phyloP scores from a whole-genome alignment of 2,113 vertebrate species.

The Saguinus imperator region DNA sequence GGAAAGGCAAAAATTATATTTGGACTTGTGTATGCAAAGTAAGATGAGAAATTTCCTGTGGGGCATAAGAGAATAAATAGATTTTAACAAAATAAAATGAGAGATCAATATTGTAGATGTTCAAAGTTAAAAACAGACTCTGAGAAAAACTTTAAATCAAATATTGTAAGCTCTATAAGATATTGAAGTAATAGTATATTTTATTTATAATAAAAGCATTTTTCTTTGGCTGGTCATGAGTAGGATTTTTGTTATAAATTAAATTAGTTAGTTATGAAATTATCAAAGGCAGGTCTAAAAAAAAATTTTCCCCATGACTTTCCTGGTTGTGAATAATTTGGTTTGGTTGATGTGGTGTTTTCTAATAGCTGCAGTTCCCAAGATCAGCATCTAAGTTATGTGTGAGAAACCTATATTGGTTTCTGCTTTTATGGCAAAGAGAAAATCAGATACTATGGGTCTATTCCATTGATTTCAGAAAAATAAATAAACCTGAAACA shows the following conservation, averaged over 20 bases:
- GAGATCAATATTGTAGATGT: constrained; percentile 51
- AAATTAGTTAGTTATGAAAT: constrained; percentile 68
- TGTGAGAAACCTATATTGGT: background rate
- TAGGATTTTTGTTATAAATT: constrained; percentile 73
- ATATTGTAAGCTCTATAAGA: constrained; percentile 42
- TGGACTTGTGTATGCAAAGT: background rate
- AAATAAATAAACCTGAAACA: constrained; percentile 3
- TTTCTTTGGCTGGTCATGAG: constrained; percentile 68
- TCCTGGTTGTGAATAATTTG: constrained; percentile 71
- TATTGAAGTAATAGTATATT: constrained; percentile 66
- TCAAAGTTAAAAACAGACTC: constrained; percentile 38
- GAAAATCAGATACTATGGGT: constrained; percentile 57
- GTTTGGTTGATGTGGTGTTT: constrained; percentile 77
- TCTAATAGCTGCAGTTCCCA: constrained; percentile 62
- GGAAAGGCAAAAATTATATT: constrained; percentile 51
- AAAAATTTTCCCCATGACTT: constrained; percentile 68
- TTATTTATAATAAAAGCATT: constrained; percentile 71
- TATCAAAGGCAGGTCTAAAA: constrained; percentile 67
- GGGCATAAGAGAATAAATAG: constrained; percentile 63
- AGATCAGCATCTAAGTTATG: constrained; percentile 58
- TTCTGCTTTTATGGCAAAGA: constrained; percentile 39
- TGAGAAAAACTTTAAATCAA: constrained; percentile 44
- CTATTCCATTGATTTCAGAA: constrained; percentile 70
- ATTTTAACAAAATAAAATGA: constrained; percentile 64
- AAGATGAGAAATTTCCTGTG: constrained; percentile 62